phyloP scores from a whole-genome alignment of 2,797 vertebrate species.

The Brotula barbata region DNA sequence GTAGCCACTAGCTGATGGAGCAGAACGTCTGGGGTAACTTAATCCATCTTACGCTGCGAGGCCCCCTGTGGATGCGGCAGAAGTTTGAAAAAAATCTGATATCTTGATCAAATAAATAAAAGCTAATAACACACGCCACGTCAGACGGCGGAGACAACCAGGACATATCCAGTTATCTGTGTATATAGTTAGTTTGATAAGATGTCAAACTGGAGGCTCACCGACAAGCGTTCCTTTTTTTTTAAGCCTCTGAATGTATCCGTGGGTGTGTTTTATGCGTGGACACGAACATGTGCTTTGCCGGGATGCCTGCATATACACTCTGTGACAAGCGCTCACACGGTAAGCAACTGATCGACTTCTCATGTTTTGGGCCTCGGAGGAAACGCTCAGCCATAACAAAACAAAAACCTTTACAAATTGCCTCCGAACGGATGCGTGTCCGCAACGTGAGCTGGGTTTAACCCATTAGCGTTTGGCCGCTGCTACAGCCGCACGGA shows the following conservation, averaged over 20 bases:
- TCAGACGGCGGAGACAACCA: constrained; percentile 11
- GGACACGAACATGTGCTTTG: not conserved
- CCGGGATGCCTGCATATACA: not conserved
- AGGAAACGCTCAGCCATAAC: constrained; percentile 28
- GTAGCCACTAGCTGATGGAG: constrained; percentile 43
- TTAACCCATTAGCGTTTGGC: not conserved
- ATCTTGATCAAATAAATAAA: not conserved
- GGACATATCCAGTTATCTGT: not conserved
- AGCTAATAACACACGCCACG: constrained; percentile 14
- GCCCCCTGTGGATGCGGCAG: constrained; percentile 8
- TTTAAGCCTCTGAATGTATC: not conserved
- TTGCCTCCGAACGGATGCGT: constrained; percentile 20
- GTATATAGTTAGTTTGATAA: too few relatives aligned
- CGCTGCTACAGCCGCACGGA: constrained; percentile 28
- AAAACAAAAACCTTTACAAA: constrained; percentile 42
- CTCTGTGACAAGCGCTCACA: constrained; percentile 17
- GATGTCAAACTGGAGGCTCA: too few relatives aligned
- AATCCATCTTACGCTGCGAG: constrained; percentile 46
- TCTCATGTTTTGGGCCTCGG: constrained; percentile 10
- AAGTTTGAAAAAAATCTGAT: constrained; percentile 5
- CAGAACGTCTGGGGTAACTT: constrained; percentile 49
- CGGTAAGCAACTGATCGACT: constrained; percentile 13
- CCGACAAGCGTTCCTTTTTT: too few relatives aligned
- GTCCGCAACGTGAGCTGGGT: not conserved
- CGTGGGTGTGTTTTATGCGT: not conserved